These are phyloP conservation scores for Cavia porcellus DNA, from an alignment of 2,113 vertebrate species.

Conservation along the genomic window DNA sequence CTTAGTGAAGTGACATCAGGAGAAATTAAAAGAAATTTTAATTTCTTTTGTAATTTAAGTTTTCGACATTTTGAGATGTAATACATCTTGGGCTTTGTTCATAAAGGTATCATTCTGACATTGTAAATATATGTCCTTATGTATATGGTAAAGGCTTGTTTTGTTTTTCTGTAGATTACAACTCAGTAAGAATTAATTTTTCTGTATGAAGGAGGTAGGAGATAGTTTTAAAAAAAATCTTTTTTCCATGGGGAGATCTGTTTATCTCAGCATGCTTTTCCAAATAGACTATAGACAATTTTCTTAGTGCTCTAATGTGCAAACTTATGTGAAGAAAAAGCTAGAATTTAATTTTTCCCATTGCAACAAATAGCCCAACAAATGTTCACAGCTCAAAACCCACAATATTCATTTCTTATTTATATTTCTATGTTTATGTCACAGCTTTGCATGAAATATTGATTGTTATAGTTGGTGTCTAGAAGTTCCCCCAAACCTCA, in stretches of 20 bases:
- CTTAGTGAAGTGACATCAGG: neutral
- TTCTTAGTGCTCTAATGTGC: neutral
- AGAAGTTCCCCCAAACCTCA: neutral
- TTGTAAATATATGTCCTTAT: neutral
- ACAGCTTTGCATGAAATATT: neutral
- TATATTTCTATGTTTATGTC: neutral
- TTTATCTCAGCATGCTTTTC: neutral
- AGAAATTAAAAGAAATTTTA: neutral
- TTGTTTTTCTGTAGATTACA: neutral
- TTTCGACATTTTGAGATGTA: neutral
- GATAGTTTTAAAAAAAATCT: neutral
- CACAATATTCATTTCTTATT: neutral
- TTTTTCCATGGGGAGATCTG: neutral
- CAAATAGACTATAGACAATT: neutral
- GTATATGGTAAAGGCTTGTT: neutral
- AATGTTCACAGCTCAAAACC: neutral
- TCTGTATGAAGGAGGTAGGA: neutral
- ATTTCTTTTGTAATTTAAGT: neutral
- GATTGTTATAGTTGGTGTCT: neutral
- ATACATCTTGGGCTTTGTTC: neutral
- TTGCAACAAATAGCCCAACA: neutral
- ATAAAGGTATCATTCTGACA: neutral
- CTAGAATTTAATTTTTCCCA: neutral
- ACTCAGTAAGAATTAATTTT: constrained; percentile 4
- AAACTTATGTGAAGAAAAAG: constrained; percentile 25